phyloP scores from a whole-genome alignment of 1,140 invertebrate genomes.

The Halesus radiatus region DNA sequence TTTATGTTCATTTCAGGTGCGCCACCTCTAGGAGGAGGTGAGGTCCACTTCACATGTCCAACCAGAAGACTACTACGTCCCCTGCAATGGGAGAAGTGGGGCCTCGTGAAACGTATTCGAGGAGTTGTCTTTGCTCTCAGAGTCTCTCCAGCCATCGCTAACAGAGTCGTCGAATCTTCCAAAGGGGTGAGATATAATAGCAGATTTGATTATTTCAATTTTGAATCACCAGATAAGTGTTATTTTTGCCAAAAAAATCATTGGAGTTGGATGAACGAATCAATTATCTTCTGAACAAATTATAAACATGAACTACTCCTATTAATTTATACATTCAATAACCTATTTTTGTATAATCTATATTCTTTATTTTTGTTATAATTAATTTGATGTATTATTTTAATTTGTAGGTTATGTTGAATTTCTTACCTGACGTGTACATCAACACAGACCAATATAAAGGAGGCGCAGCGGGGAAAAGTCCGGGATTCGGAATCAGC shows the following conservation, averaged over 20 bases:
- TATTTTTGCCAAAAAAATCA: background rate
- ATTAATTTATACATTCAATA: too few species aligned
- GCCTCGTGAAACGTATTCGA: conserved; percentile 94
- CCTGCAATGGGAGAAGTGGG: conserved; percentile 80
- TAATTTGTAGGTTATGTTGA: conserved; percentile 77
- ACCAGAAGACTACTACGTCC: conserved; percentile 73
- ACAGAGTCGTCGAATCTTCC: conserved; percentile 92
- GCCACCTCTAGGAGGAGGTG: conserved; percentile 90
- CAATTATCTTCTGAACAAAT: too few species aligned
- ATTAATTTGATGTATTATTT: conserved; percentile 14
- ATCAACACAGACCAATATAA: conserved; percentile 93
- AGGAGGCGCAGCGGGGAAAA: conserved; percentile 89
- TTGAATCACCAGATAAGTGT: background rate
- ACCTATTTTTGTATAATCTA: too few species aligned
- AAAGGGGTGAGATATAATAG: conserved; percentile 76
- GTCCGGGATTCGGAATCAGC: conserved; percentile 91
- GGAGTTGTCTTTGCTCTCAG: conserved; percentile 90
- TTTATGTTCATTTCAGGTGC: conserved; percentile 66
- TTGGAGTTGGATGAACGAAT: too few species aligned
- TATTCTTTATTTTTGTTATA: background rate
- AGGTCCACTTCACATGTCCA: conserved; percentile 91
- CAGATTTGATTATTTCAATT: too few species aligned
- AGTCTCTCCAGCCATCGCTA: conserved; percentile 92
- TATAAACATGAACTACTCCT: too few species aligned
- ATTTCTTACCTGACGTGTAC: conserved; percentile 96